Conservation (phyloP, 2,797 vertebrate genomes). For the Neopelma chrysocephalum region DNA sequence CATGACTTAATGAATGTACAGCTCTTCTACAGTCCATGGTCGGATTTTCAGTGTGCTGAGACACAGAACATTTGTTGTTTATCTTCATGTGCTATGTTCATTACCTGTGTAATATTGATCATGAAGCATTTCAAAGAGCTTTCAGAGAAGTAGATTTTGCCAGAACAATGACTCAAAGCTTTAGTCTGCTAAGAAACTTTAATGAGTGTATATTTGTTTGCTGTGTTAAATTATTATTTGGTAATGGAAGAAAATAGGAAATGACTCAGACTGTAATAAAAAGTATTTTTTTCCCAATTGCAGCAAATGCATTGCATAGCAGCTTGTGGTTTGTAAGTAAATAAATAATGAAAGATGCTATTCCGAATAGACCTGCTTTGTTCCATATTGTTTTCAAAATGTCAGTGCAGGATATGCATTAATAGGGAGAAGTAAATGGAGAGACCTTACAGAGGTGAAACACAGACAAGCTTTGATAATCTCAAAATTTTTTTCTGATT, state of each 20-base stretch:
- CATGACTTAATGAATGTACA: not conserved
- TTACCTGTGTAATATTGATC: conserved; percentile 8
- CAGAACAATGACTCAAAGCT: conserved; percentile 27
- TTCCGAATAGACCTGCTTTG: not conserved
- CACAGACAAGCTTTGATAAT: not conserved
- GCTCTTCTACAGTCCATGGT: not conserved
- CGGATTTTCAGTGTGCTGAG: not conserved
- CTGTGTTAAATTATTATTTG: conserved; percentile 9
- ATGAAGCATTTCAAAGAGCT: not conserved
- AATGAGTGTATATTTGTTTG: conserved; percentile 25
- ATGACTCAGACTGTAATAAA: conserved; percentile 32
- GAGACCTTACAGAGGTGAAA: not conserved
- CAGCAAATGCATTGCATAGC: not conserved
- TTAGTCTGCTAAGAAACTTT: conserved; percentile 22
- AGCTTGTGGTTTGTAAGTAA: conserved; percentile 3
- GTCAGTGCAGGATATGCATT: not conserved
- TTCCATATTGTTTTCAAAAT: not conserved
- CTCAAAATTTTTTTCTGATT: not conserved
- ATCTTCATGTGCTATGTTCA: not conserved
- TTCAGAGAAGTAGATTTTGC: conserved; percentile 8
- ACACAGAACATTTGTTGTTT: not conserved
- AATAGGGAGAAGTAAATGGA: not conserved
- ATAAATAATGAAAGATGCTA: conserved; percentile 40
- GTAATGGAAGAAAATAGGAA: conserved; percentile 55
- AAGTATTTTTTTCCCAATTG: not conserved